Percentiles rank a stretch among this genome's conserved stretches.
Evolutionary conservation across 1,140 invertebrate species (phyloP).

Genomic region (Atta texana): DNA sequence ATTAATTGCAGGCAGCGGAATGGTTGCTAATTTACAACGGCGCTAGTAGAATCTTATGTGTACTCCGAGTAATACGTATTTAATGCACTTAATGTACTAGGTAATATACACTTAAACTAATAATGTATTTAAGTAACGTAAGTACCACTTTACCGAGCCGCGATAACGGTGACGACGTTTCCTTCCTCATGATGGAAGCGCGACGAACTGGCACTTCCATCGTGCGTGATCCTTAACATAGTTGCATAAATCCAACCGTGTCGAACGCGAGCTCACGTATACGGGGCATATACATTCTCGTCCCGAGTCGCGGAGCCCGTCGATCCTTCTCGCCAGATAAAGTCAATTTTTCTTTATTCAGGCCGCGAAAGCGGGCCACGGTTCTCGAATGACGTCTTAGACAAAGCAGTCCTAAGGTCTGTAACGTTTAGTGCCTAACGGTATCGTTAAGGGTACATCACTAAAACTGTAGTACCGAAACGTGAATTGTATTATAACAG

Average conservation of each 20-base stretch:
- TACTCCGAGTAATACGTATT: background rate
- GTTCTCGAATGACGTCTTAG: slow-evolving; percentile 34
- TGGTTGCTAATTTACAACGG: background rate
- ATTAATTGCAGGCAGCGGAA: slow-evolving; percentile 5
- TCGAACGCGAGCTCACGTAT: slow-evolving; percentile 25
- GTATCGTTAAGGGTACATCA: background rate
- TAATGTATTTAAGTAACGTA: slow-evolving; percentile 39
- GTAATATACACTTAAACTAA: slow-evolving; percentile 17
- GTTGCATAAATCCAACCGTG: slow-evolving; percentile 43
- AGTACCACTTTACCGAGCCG: slow-evolving; percentile 23
- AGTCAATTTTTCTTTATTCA: slow-evolving; percentile 53
- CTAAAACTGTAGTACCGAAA: background rate
- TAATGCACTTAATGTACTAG: slow-evolving; percentile 34
- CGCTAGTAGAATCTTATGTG: background rate
- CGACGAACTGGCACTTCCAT: slow-evolving; percentile 9
- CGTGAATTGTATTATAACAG: background rate
- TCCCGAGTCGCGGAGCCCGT: background rate
- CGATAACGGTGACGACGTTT: slow-evolving; percentile 30
- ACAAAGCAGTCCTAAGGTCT: slow-evolving; percentile 30
- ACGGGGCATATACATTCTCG: slow-evolving; percentile 14
- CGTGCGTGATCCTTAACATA: slow-evolving; percentile 37
- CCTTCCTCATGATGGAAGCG: background rate
- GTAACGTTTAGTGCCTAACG: slow-evolving; percentile 19
- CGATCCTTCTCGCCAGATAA: slow-evolving; percentile 40
- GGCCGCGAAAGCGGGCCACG: slow-evolving; percentile 45